Evolutionary conservation across 1,140 invertebrate species (phyloP), one percentile per base, ranked within the genome.

Genomic region (Venturia canescens): DNA sequence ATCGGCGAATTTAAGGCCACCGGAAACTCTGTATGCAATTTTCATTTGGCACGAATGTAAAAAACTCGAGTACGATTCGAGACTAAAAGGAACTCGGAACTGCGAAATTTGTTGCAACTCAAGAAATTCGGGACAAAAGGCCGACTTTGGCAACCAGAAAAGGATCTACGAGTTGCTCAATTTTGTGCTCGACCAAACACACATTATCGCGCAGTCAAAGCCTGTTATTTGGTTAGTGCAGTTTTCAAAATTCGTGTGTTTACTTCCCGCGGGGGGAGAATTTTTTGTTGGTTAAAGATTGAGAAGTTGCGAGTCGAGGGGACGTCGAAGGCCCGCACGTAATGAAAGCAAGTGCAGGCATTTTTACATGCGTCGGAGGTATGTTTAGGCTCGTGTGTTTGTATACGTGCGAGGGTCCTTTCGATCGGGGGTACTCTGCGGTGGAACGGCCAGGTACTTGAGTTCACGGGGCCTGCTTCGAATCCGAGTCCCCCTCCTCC

Each of bases 381-480:
- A 31, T 69, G 66, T 31, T 69, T 69, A 69, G 66, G 66, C n/a
- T 29, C 66, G 26, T 69, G 3, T 69, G 27, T 69, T 31, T 69
- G 31, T 69, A 31, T 69, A 69, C 66, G 66, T 69, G 27, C 66
- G 66, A 69, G 66, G 66, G 27, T 69, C 66, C 66, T 69, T 11
- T 31, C 66, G 66, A 23, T 53, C 7, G 60, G 60, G 60, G 60
- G 60, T 63, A 63, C 60, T 63, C 60, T 27, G 60, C 60, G 66
- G 66, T 69, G 16, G 13, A 69, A 69, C 31, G 66, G 66, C n/a
- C 27, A 29, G 29, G 66, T 69, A 69, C 66, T 69, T 69, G n/a
- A 31, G 29, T 31, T 18, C 26, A 15, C 18, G 84, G 67, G 85
- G 50, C 78, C 78, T n/a, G n/a, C n/a, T 83, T 78, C 70, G 44